phyloP scores from a whole-genome alignment of 2,888 invertebrate genomes.

The Xestia xanthographa region DNA sequence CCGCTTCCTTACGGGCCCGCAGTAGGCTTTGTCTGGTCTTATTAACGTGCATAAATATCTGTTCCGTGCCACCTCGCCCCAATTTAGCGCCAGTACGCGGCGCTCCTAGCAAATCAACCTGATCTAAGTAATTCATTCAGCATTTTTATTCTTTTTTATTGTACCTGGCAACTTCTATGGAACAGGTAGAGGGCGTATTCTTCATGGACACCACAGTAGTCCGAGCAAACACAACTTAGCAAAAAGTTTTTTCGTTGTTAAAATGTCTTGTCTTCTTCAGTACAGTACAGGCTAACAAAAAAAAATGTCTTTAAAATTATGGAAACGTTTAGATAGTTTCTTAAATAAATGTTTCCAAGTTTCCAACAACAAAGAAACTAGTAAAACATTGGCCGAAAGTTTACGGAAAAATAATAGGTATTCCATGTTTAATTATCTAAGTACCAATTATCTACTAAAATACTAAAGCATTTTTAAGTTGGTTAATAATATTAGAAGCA shows the following conservation, averaged over 20 bases:
- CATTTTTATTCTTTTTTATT: conserved; percentile 55
- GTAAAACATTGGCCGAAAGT: not conserved
- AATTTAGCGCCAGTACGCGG: conserved; percentile 77
- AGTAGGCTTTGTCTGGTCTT: conserved; percentile 85
- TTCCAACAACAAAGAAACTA: not conserved
- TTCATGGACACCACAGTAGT: not conserved
- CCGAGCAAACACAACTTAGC: not conserved
- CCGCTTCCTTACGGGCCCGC: conserved; percentile 64
- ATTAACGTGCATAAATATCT: conserved; percentile 89
- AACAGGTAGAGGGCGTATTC: not conserved
- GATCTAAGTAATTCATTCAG: conserved; percentile 64
- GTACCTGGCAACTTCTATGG: conserved; percentile 8
- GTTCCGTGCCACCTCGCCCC: conserved; percentile 77
- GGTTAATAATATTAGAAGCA: not conserved
- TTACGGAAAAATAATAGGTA: not conserved
- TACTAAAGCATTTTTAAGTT: not conserved
- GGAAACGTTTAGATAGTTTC: not conserved
- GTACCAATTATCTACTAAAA: not conserved
- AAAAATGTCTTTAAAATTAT: not conserved
- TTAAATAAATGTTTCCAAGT: not conserved
- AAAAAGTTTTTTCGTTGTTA: not conserved
- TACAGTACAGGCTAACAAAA: no score
- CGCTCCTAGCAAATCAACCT: conserved; percentile 82
- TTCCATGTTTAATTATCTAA: no score
- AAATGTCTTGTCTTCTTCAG: not conserved